Conservation (phyloP, 2,888 invertebrate genomes). For the Phyllotreta cruciferae region DNA sequence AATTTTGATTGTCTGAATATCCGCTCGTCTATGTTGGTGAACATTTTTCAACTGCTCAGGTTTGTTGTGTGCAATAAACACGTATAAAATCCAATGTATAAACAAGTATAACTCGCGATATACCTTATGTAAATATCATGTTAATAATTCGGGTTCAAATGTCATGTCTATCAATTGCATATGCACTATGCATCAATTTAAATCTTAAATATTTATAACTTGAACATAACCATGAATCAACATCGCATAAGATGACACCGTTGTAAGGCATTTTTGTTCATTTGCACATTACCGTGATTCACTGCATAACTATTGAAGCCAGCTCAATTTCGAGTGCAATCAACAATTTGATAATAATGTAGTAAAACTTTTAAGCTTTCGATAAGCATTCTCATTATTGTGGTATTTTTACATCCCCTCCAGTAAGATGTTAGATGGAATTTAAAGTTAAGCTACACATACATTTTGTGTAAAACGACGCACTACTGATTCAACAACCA, state of each 20-base stretch:
- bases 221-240: constrained; percentile 24
- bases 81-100: constrained; percentile 25
- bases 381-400: constrained; percentile 28
- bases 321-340: constrained; percentile 10
- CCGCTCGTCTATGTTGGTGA: constrained; percentile 44
- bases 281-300: neutral
- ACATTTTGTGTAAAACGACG: too few relatives aligned
- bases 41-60: constrained; percentile 35
- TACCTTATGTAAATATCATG: constrained; percentile 44
- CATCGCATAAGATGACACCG: constrained; percentile 10
- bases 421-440: constrained; percentile 30
- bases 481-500: too few relatives aligned
- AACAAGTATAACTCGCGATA: constrained; percentile 20
- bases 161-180: constrained; percentile 43
- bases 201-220: constrained; percentile 38
- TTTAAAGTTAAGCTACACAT: constrained; percentile 31
- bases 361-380: constrained; percentile 21
- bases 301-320: constrained; percentile 15
- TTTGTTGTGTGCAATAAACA: constrained; percentile 14
- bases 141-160: constrained; percentile 44
- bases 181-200: constrained; percentile 38
- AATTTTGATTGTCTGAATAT: constrained; percentile 52
- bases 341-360: constrained; percentile 18
- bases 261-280: constrained; percentile 5
- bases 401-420: constrained; percentile 28